Percentiles rank a stretch among this genome's conserved stretches.
Evolutionary conservation across 2,797 vertebrate species (phyloP).

Genomic region (Epinephelus coioides): DNA sequence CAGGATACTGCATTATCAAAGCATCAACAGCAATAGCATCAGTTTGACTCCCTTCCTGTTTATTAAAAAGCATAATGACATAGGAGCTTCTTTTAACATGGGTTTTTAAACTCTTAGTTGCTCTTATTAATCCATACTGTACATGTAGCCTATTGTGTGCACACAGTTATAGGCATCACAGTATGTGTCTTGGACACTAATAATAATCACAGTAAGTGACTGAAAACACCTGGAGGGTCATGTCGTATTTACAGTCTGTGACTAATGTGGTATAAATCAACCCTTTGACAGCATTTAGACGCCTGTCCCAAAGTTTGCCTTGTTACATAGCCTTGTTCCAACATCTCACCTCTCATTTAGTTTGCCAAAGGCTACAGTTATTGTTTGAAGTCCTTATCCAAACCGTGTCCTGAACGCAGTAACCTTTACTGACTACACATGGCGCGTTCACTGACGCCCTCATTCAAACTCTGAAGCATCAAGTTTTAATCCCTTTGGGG

Average conservation of each 20-base stretch:
- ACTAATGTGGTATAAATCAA: neutral
- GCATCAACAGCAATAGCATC: neutral
- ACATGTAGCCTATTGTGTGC: neutral
- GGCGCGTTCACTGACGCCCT: slow-evolving; percentile 10
- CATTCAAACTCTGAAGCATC: neutral
- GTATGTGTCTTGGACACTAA: neutral
- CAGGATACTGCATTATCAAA: neutral
- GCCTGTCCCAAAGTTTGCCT: neutral
- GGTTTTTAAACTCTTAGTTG: neutral
- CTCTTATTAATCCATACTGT: neutral
- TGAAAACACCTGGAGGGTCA: neutral
- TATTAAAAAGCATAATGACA: neutral
- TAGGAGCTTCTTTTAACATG: neutral
- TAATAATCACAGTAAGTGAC: neutral
- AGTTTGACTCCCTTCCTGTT: neutral
- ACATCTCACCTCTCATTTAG: neutral
- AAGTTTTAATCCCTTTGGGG: slow-evolving; percentile 8
- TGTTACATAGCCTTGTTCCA: neutral
- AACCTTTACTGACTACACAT: slow-evolving; percentile 6
- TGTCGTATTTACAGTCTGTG: neutral
- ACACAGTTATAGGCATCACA: neutral
- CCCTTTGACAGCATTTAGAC: neutral
- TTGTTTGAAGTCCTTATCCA: no score
- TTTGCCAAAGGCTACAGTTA: slow-evolving; percentile 7
- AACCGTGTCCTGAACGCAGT: neutral